Base-by-base conservation (phyloP, 2,888 invertebrate genomes). In the Bombylius discolor region DNA sequence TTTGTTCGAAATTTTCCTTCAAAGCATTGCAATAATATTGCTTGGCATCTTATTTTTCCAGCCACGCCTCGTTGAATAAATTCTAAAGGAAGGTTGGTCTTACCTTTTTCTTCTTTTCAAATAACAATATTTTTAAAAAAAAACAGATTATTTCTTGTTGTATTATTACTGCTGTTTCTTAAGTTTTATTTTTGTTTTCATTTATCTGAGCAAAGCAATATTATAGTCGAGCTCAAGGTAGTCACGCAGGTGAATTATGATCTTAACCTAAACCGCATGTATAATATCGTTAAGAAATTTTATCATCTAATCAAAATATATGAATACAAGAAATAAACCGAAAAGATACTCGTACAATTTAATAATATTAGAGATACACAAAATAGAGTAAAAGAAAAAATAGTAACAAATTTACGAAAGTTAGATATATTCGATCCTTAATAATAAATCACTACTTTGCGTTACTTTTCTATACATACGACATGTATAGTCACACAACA, bases 61-160 rank as follows among this genome's bases (percentile, higher is more conserved):
- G 55, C 55, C 55, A 55, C 55, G 55, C 55, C 55, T 55, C 39
- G 50, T 39, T 46, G 50, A 50, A 55, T 55, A 51, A 55, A 55
- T 55, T 55, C 50, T 34, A 31, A 55, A 55, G 50, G 50, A 55
- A 55, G 55, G 55, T 47, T 50, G 55, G 55, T 50, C 55, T 55
- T 54, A 42, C 53, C 55, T 55, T 47, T 55, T 46, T 46, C 39
- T 42, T 42, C 23, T 23, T 23, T 23, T 42, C 11, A 42, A 42
- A 42, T 42, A 11, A 11, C 7, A 42, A 36, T 8, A 11, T 42
- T 23, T 23, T 23, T 23, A 54, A 54, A 54, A 49, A 49, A 44
- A 54, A 54, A 54, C 46, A 46, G 5, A 50, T 39, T 23, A 50
- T 55, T 55, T 51, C 51, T 51, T 55, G 54, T 50, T 44, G 39